Conservation (phyloP, 2,888 invertebrate species). For the Cataglyphis rosenhaueri region DNA sequence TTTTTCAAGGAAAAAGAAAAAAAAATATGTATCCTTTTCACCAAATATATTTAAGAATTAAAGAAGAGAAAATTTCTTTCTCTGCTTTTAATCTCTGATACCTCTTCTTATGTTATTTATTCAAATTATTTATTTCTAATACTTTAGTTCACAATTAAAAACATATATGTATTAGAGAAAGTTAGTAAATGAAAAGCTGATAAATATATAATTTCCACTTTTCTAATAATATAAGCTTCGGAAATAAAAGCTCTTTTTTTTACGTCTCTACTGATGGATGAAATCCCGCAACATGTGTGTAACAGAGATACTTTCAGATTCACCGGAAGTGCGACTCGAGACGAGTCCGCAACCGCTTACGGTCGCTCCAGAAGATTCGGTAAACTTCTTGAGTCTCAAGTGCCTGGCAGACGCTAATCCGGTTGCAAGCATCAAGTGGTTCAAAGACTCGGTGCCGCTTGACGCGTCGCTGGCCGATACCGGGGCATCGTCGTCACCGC, state of each 20-base stretch:
- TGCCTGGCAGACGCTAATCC: constrained; percentile 88
- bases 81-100: neutral
- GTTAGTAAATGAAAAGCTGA: neutral
- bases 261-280: neutral
- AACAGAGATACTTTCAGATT: constrained; percentile 83
- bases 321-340: constrained; percentile 86
- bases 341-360: constrained; percentile 86
- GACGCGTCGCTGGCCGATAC: constrained; percentile 67
- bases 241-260: neutral
- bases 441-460: constrained; percentile 81
- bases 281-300: constrained; percentile 19
- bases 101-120: neutral
- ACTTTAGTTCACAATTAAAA: neutral
- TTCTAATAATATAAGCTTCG: neutral
- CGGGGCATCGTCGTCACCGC: constrained; percentile 70
- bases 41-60: neutral
- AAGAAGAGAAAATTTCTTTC: neutral
- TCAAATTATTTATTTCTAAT: neutral
- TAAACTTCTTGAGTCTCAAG: constrained; percentile 86
- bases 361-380: constrained; percentile 86
- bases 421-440: constrained; percentile 86
- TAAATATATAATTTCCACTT: neutral
- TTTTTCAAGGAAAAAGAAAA: neutral
- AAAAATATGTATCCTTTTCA: neutral
- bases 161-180: neutral